phyloP scores from a whole-genome alignment of 1,140 invertebrate species.

The Steinernema feltiae region DNA sequence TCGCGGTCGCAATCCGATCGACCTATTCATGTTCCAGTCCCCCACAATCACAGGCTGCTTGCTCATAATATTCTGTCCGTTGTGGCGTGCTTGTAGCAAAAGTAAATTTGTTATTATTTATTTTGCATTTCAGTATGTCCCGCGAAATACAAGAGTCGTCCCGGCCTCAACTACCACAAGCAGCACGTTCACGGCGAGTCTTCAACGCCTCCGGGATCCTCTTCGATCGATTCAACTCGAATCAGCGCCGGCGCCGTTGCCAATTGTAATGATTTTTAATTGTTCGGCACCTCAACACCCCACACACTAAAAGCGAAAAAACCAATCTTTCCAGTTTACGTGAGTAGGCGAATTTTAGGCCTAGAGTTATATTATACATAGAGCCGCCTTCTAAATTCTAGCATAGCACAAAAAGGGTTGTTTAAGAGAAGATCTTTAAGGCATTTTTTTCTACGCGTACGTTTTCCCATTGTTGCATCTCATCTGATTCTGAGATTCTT shows the following conservation, averaged over 20 bases:
- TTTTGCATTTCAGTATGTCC: constrained; percentile 66
- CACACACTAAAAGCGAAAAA: not conserved
- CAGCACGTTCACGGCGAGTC: constrained; percentile 82
- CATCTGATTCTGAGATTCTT: not conserved
- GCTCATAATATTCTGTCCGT: not conserved
- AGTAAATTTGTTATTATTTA: constrained; percentile 1
- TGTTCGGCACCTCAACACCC: not conserved
- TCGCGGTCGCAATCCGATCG: too few species aligned
- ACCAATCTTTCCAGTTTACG: too few species aligned
- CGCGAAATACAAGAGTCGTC: constrained; percentile 90
- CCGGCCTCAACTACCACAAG: constrained; percentile 92
- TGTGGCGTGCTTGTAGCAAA: not conserved
- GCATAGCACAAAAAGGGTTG: constrained; percentile 22
- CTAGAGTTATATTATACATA: too few species aligned
- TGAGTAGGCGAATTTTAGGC: too few species aligned
- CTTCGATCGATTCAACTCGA: not conserved
- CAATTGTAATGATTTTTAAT: constrained; percentile 22
- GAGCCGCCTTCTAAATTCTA: too few species aligned
- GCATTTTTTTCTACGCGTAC: constrained; percentile 15
- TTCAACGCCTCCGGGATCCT: constrained; percentile 19
- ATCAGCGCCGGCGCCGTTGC: not conserved
- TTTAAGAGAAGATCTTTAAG: not conserved
- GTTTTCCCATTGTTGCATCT: constrained; percentile 1
- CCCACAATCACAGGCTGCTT: too few species aligned
- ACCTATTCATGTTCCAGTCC: too few species aligned